Evolutionary conservation across 2,113 vertebrate species (phyloP), one percentile per base, ranked within the genome.

Genomic region (Laticauda colubrina): DNA sequence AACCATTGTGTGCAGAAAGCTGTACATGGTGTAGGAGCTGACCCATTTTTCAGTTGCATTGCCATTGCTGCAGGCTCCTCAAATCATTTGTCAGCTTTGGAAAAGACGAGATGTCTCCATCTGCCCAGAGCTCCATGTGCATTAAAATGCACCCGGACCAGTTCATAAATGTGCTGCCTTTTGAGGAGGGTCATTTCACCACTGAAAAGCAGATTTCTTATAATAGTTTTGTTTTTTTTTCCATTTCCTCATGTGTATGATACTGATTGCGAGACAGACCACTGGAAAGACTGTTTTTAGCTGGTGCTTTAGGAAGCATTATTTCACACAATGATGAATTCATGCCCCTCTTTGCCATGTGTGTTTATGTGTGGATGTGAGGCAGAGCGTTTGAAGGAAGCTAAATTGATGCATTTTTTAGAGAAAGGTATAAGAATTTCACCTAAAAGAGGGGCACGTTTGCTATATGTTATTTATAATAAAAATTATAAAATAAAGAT

Each of bases 371-470:
- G 26, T 92, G 87, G 94, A 94, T 92, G 92, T 92, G 94, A 93
- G 94, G 94, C 51, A 94, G 93, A 96, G 95, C 94, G 95, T 95
- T 88, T 96, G 93, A 94, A 96, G 95, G 92, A 69, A 89, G 91
- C 95, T 96, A 95, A 96, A 97, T 94, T 97, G 97, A 98, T 98
- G 97, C 98, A 98, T 98, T 98, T 98, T 97, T 97, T 97, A 96
- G 96, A 98, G 97, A 97, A 98, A 97, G 96, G 98, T 98, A 96
- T 97, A 98, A 98, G 97, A 98, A 98, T 98, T 98, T 98, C 97
- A 98, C 97, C 97, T 96, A 96, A 95, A 97, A 97, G 96, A 90
- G 97, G 97, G 97, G 97, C 98, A 98, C 98, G 97, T 98, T 96
- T 97, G 97, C 97, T 98, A 98, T 97, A 95, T 98, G 96, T 98